phyloP scores from a whole-genome alignment of 1,140 invertebrate species.

The Leguminivora glycinivorella region DNA sequence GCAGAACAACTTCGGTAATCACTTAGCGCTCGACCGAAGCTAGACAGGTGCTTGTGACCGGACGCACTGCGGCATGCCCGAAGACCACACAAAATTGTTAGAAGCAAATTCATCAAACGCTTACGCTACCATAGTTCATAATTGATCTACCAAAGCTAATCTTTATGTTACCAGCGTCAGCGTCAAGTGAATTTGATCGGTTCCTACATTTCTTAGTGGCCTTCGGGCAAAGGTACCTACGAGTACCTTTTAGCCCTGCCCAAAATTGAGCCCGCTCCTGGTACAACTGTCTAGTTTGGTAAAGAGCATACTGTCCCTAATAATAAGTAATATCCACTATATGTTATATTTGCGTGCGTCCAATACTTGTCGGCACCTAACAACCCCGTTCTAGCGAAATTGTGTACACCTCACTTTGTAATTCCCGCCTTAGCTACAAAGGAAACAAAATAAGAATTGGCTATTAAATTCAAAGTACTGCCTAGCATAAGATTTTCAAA shows the following conservation, averaged over 20 bases:
- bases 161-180: not conserved
- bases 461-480: conserved; percentile 39
- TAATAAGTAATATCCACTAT: conserved; percentile 20
- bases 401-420: conserved; percentile 22
- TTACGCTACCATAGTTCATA: not conserved
- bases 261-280: not conserved
- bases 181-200: not conserved
- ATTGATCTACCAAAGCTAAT: too few species aligned
- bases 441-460: conserved; percentile 21
- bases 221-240: not conserved
- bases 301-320: conserved; percentile 10
- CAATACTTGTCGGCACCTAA: conserved; percentile 20
- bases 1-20: conserved; percentile 41
- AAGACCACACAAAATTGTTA: not conserved
- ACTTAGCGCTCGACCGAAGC: conserved; percentile 52
- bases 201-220: not conserved
- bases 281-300: conserved; percentile 6
- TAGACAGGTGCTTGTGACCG: conserved; percentile 34
- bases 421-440: conserved; percentile 12
- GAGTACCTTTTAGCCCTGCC: not conserved
- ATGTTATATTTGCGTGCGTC: conserved; percentile 27
- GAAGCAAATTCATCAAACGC: not conserved
- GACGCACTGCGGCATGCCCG: not conserved
- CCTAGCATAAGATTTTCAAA: conserved; percentile 31
- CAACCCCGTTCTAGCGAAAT: conserved; percentile 5